Base-by-base conservation (phyloP, 2,888 invertebrate genomes). In the Tenthredo distinguenda region DNA sequence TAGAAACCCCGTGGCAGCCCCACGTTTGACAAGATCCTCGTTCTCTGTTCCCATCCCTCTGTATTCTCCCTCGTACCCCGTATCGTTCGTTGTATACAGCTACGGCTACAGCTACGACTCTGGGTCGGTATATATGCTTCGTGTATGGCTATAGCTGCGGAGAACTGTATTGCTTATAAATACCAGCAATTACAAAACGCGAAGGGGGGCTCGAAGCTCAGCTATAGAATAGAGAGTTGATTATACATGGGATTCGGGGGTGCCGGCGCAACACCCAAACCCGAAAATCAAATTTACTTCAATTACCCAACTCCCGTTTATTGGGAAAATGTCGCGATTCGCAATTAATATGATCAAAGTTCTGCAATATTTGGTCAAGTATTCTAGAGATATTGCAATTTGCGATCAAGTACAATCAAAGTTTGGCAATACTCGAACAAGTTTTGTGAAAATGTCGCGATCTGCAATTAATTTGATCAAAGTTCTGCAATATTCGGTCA, bases 151-250 rank as follows among this genome's bases (percentile, higher is more conserved):
- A 65, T 81, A 10, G 21, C 43, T 12, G 7, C 10, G 37, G 77
- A 58, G 62, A 77, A 77, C 77, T 62, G 90, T 92, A 93, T 93
- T 90, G 92, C 91, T 93, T 93, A 93, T 93, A 93, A 93, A 93
- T 93, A 93, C 92, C 91, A 90, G 92, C 93, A 92, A 93, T 93
- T 93, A 92, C 92, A 91, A 91, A 91, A 89, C 88, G 87, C 88
- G 88, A 87, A 86, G 88, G 85, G 88, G 88, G 88, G 84, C 86
- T 86, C 72, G 40, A 4, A 21, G 43, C 62, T 68, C 79, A 10
- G 40, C 77, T 18, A 84, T 85, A 85, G 87, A 87, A 90, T 89
- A 89, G 87, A 88, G 90, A 89, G 88, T 88, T 89, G 89, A 90
- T 90, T 90, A 90, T 89, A 89, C 87, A 87, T 88, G 87, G 87